Conservation (phyloP, 1,140 invertebrate species). For the Paraescarpia echinospica region DNA sequence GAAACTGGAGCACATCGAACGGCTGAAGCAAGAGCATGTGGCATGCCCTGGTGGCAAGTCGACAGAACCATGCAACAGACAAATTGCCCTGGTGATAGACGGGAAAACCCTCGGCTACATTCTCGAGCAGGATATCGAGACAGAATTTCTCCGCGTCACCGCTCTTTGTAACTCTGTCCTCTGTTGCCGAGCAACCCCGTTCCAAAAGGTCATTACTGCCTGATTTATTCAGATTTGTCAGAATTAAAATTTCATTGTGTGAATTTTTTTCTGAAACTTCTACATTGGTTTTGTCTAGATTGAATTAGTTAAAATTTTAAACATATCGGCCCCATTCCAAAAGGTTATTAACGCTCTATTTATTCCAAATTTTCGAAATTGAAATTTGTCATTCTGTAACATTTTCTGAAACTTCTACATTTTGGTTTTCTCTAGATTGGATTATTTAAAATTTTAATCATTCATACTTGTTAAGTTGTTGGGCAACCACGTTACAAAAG, state of each 20-base stretch:
- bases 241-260: too few relatives aligned
- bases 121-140: conserved; percentile 35
- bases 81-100: conserved; percentile 73
- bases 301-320: too few relatives aligned
- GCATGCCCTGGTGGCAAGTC: conserved; percentile 13
- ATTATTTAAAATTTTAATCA: conserved; percentile 7
- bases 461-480: conserved; percentile 25
- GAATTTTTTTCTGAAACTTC: too few relatives aligned
- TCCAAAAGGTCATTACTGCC: conserved; percentile 51
- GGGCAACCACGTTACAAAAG: too few relatives aligned
- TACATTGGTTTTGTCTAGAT: too few relatives aligned
- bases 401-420: conserved; percentile 11
- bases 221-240: too few relatives aligned
- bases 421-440: conserved; percentile 27
- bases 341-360: conserved; percentile 9
- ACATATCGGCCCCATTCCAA: not conserved
- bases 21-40: conserved; percentile 27
- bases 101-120: conserved; percentile 75
- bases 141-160: conserved; percentile 45
- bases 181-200: conserved; percentile 57
- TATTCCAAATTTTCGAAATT: not conserved
- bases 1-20: conserved; percentile 39
- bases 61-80: conserved; percentile 33
- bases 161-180: conserved; percentile 55
- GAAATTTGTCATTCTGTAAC: not conserved